Percentiles rank a stretch among this genome's conserved stretches.
Evolutionary conservation across 2,113 vertebrate genomes (phyloP).

Genomic region (Abramis brama): DNA sequence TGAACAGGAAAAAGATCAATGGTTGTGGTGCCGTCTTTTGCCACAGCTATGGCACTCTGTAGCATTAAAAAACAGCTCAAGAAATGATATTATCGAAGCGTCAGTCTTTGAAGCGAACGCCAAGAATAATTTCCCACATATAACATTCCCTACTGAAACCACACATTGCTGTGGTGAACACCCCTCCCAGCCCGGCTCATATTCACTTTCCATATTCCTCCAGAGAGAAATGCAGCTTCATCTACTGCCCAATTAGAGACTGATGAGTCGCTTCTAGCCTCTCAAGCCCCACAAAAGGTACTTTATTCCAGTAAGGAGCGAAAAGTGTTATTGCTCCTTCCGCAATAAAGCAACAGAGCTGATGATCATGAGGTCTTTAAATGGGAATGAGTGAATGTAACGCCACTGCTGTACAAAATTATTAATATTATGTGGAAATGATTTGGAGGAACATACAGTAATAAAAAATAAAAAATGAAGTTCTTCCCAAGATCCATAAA

Average conservation of each 20-base stretch:
- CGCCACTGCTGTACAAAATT: neutral
- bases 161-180: conserved; percentile 57
- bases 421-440: neutral
- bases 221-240: conserved; percentile 19
- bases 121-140: conserved; percentile 84
- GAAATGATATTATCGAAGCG: conserved; percentile 72
- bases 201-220: conserved; percentile 31
- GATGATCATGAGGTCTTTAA: neutral
- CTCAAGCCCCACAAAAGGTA: neutral
- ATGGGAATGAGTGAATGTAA: neutral
- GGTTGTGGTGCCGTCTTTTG: conserved; percentile 66
- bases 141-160: conserved; percentile 76
- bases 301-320: neutral
- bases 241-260: conserved; percentile 5
- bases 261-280: neutral
- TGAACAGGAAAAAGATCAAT: conserved; percentile 79
- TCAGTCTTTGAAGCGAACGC: conserved; percentile 72
- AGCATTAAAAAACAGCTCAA: conserved; percentile 67
- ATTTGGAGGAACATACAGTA: neutral
- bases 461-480: neutral
- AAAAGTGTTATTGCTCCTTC: neutral
- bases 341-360: conserved; percentile 5
- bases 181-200: conserved; percentile 43
- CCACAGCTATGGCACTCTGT: conserved; percentile 75
- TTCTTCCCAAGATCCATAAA: neutral